These are phyloP conservation scores for Charaxes varanes DNA, from an alignment of 1,140 invertebrate species.

Conservation along the genomic window DNA sequence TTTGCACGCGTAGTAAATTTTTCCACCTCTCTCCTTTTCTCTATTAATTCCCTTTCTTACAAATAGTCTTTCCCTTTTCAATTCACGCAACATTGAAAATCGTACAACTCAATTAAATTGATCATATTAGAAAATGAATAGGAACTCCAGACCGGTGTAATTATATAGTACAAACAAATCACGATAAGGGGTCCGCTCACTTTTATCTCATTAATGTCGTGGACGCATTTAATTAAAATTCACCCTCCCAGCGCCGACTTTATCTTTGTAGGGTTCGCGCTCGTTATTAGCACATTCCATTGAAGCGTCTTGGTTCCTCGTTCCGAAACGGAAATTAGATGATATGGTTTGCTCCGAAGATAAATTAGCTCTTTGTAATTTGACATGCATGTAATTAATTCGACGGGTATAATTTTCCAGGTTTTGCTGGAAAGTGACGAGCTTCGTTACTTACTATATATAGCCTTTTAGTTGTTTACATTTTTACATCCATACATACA, in stretches of 20 bases:
- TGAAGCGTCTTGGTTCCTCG: conserved; percentile 22
- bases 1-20: too few relatives aligned
- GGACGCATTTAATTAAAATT: conserved; percentile 65
- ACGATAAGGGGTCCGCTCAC: conserved; percentile 43
- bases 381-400: too few relatives aligned
- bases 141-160: conserved; percentile 24
- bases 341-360: conserved; percentile 13
- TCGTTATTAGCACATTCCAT: conserved; percentile 62
- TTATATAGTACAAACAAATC: conserved; percentile 59
- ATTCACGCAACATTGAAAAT: too few relatives aligned
- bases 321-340: conserved; percentile 17
- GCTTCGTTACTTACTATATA: too few relatives aligned
- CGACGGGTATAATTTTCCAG: too few relatives aligned
- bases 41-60: too few relatives aligned
- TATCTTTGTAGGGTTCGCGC: conserved; percentile 45
- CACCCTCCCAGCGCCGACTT: conserved; percentile 43
- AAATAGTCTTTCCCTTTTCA: too few relatives aligned
- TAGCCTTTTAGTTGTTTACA: too few relatives aligned
- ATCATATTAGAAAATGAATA: conserved; percentile 18
- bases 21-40: too few relatives aligned
- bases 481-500: too few relatives aligned
- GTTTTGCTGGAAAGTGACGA: too few relatives aligned
- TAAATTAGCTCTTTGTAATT: too few relatives aligned
- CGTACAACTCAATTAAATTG: conserved; percentile 12
- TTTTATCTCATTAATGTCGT: conserved; percentile 62